A percentile compares a stretch with the other conserved stretches of the same genome.
phyloP scores from a whole-genome alignment of 2,797 vertebrate species.

The Pipistrellus pygmaeus region DNA sequence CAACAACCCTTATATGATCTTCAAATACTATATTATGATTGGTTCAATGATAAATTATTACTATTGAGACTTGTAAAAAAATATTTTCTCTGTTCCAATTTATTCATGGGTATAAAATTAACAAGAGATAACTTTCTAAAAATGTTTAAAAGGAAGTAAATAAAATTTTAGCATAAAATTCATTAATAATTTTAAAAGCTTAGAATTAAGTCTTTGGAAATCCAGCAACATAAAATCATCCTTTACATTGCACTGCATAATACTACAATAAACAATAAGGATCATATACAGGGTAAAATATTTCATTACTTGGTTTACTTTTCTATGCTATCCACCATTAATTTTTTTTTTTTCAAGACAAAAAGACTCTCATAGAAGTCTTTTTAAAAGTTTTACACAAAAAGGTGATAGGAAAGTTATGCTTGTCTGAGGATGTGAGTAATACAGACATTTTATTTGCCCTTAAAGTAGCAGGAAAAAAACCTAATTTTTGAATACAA shows the following conservation, averaged over 20 bases:
- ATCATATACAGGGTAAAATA: background rate
- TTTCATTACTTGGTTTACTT: background rate
- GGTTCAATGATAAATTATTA: background rate
- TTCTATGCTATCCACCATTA: background rate
- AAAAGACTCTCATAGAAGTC: slow-evolving; percentile 25
- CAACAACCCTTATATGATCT: background rate
- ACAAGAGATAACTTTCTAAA: background rate
- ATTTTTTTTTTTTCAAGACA: slow-evolving; percentile 73
- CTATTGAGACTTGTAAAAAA: background rate
- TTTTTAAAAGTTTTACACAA: slow-evolving; percentile 48
- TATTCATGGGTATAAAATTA: background rate
- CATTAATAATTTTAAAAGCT: slow-evolving; percentile 2
- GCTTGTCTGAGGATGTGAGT: slow-evolving; percentile 79
- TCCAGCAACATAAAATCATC: background rate
- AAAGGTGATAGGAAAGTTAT: background rate
- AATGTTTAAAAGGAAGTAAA: background rate
- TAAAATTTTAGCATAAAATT: background rate
- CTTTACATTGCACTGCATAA: background rate
- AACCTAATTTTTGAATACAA: slow-evolving; percentile 84
- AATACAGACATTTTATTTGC: slow-evolving; percentile 83
- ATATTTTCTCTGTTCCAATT: background rate
- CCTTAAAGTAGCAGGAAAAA: slow-evolving; percentile 76
- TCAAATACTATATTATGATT: background rate
- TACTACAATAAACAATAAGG: background rate
- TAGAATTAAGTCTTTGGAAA: background rate